Base-by-base conservation (phyloP, 2,888 invertebrate species). In the Agrotis puta region DNA sequence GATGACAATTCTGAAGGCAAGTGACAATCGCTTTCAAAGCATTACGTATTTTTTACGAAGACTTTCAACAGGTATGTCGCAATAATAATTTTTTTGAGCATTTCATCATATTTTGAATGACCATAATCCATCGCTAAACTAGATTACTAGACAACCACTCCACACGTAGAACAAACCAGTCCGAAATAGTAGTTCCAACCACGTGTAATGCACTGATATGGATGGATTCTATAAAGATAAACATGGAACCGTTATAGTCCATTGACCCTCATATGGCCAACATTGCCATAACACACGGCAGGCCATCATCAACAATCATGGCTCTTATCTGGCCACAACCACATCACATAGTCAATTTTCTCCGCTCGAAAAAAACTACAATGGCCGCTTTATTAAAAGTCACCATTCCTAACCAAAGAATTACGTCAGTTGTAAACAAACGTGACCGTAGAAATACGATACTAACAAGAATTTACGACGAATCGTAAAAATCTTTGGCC, bases 401-500 rank as follows among this genome's bases (percentile, higher is more conserved):
- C 77, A 67, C 74, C 54, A 77, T 81, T 80, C 59, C 75, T 74
- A 71, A 72, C 75, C 59, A 68, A 39, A 77, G 54, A 13, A 63
- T 85, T 85, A 82, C 77, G 77, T 62, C 82, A 82, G 27, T 65
- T 27, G 27, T 64, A 76, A 54, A 78, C 69, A 78, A 79, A 82
- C 76, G 80, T 85, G 83, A 83, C 79, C 68, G 68, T 73, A 75
- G 86, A 77, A 84, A 81, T 86, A 82, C 82, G 78, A 84, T 79
- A 87, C 79, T 83, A 68, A 81, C 78, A 74, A 83, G 69, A 83
- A 81, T 87, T 85, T 87, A 88, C 86, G 82, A 85, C 77, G 62
- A 84, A 82, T 87, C 87, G 83, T 88, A 87, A 87, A 87, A 87
- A 86, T 84, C 78, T 84, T 82, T 72, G 75, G 76, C 69, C 77